Evolutionary conservation across 1,140 invertebrate genomes (phyloP).

Genomic region (Lordiphosa clarofinis): DNA sequence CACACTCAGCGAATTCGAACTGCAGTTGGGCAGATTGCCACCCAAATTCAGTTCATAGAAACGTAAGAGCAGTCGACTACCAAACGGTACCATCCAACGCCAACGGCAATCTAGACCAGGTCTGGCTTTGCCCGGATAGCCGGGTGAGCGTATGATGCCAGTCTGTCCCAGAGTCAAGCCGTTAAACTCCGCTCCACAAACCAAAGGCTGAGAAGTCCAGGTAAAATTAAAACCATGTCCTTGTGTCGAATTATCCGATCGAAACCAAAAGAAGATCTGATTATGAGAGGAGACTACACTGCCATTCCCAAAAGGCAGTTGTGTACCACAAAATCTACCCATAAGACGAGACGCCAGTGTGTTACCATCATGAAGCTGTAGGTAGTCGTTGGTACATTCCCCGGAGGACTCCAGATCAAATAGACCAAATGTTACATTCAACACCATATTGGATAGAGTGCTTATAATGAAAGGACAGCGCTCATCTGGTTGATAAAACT

Average conservation of each 20-base stretch:
- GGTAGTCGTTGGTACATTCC: constrained; percentile 84
- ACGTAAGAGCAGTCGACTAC: constrained; percentile 90
- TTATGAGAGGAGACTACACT: constrained; percentile 87
- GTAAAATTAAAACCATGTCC: constrained; percentile 84
- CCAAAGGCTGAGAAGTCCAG: constrained; percentile 86
- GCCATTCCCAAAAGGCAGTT: constrained; percentile 83
- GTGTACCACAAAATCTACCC: constrained; percentile 88
- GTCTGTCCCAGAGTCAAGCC: constrained; percentile 75
- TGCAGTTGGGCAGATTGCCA: constrained; percentile 26
- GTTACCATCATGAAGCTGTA: constrained; percentile 89
- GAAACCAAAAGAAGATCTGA: constrained; percentile 88
- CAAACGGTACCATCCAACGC: constrained; percentile 84
- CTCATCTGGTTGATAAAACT: constrained; percentile 79
- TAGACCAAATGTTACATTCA: constrained; percentile 88
- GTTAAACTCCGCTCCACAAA: constrained; percentile 85
- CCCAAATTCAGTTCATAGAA: constrained; percentile 85
- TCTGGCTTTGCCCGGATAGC: constrained; percentile 90
- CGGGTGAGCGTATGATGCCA: constrained; percentile 88
- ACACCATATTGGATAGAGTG: constrained; percentile 83
- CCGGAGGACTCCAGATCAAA: constrained; percentile 83
- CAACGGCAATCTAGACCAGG: constrained; percentile 89
- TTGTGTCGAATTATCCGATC: constrained; percentile 82
- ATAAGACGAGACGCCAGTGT: constrained; percentile 84
- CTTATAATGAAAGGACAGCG: constrained; percentile 91
- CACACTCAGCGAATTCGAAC: constrained; percentile 30